Conservation (phyloP, 2,888 invertebrate genomes). For the Oxystoma pomonae region DNA sequence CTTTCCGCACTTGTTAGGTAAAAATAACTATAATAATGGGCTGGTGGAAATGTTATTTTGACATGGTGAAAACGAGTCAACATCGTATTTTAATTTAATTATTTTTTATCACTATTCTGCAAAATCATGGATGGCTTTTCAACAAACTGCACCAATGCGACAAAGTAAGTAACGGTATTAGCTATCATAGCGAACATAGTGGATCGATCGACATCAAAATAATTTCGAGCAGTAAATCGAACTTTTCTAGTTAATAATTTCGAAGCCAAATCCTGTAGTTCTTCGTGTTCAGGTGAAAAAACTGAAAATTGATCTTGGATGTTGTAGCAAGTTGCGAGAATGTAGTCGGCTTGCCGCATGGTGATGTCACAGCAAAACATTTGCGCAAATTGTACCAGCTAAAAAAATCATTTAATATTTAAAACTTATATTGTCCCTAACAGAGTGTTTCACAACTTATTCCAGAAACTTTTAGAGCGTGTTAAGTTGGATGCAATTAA, state of each 20-base stretch:
- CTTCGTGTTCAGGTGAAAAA: constrained; percentile 1
- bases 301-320: constrained; percentile 4
- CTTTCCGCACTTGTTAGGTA: too few species aligned
- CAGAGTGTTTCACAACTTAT: too few species aligned
- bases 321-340: constrained; percentile 10
- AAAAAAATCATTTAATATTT: too few species aligned
- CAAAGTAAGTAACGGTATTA: constrained; percentile 17
- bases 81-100: too few species aligned
- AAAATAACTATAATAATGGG: too few species aligned
- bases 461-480: too few species aligned
- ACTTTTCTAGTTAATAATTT: constrained; percentile 7
- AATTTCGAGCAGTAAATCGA: constrained; percentile 12
- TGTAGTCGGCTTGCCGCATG: constrained; percentile 6
- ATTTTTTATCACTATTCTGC: too few species aligned
- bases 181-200: constrained; percentile 14
- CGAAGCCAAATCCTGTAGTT: constrained; percentile 4
- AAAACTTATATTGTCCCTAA: too few species aligned
- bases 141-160: constrained; percentile 17
- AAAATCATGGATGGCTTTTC: too few species aligned
- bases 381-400: constrained; percentile 13
- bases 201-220: constrained; percentile 16
- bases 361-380: constrained; percentile 20
- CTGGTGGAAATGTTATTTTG: too few species aligned
- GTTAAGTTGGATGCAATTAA: too few species aligned
- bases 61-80: too few species aligned